These are phyloP conservation scores for Ormyrus nitidulus DNA, from an alignment of 2,888 invertebrate genomes.

Conservation along the genomic window DNA sequence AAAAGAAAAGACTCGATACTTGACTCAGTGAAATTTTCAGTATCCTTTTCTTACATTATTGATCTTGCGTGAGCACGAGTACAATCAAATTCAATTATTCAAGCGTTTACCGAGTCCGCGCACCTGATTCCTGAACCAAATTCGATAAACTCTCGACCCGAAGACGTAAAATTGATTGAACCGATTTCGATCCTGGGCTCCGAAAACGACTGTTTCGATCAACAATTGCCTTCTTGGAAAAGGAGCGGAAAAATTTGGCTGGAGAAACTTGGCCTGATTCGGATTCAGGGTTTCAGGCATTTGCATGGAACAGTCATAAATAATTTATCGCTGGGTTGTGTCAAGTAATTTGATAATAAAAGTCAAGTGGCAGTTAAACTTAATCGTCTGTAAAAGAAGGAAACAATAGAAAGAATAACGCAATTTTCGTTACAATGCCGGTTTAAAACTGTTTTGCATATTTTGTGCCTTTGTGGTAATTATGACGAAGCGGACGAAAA, in stretches of 20 bases:
- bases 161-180: constrained; percentile 24
- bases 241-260: no score
- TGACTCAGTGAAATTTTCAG: no score
- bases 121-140: constrained; percentile 20
- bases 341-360: constrained; percentile 2
- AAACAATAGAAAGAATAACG: not conserved
- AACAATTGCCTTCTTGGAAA: no score
- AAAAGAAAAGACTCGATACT: no score
- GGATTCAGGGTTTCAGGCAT: no score
- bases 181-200: not conserved
- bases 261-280: not conserved
- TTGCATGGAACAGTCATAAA: no score
- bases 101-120: not conserved
- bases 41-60: constrained; percentile 29
- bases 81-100: constrained; percentile 55
- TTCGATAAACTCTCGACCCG: constrained; percentile 11
- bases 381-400: constrained; percentile 18
- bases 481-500: not conserved
- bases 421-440: constrained; percentile 8
- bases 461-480: not conserved
- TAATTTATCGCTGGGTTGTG: not conserved
- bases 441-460: constrained; percentile 7
- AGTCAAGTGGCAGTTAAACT: constrained; percentile 2
- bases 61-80: constrained; percentile 8
- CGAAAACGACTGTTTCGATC: not conserved